These are phyloP conservation scores for Gymnoscopelus microlampas DNA, from an alignment of 2,797 vertebrate species.

Conservation along the genomic window DNA sequence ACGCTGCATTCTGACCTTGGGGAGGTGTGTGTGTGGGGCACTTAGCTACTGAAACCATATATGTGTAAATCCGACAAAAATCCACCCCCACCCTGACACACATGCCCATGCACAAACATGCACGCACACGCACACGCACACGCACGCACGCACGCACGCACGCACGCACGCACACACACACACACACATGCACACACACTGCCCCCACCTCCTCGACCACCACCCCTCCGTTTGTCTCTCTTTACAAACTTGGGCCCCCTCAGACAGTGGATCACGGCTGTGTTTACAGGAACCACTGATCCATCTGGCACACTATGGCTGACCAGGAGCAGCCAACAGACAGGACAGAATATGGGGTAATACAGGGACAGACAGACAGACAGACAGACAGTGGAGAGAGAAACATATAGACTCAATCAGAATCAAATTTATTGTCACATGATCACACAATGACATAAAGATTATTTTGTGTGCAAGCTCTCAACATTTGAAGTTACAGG, in stretches of 20 bases:
- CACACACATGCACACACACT: slow-evolving; percentile 10
- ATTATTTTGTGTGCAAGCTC: no score
- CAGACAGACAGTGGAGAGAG: no score
- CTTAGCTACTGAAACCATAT: slow-evolving; percentile 91
- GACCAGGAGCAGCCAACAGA: slow-evolving; percentile 65
- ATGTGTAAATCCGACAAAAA: slow-evolving; percentile 96
- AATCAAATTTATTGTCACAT: no score
- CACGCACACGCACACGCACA: background rate
- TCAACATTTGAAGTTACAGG: no score
- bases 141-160: background rate
- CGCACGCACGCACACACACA: background rate
- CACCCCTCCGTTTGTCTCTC: slow-evolving; percentile 49
- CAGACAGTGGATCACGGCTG: slow-evolving; percentile 92
- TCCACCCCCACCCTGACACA: slow-evolving; percentile 79
- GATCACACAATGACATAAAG: no score
- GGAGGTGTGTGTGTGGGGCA: slow-evolving; percentile 57
- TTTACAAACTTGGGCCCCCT: slow-evolving; percentile 80
- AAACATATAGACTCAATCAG: no score
- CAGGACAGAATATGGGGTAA: no score
- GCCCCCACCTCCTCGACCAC: slow-evolving; percentile 28
- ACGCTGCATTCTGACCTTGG: slow-evolving; percentile 78
- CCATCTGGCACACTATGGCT: slow-evolving; percentile 89
- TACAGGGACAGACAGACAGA: no score
- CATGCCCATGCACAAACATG: background rate
- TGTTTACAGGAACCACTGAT: slow-evolving; percentile 90